phyloP scores from a whole-genome alignment of 1,140 invertebrate species.

The Popillia japonica region DNA sequence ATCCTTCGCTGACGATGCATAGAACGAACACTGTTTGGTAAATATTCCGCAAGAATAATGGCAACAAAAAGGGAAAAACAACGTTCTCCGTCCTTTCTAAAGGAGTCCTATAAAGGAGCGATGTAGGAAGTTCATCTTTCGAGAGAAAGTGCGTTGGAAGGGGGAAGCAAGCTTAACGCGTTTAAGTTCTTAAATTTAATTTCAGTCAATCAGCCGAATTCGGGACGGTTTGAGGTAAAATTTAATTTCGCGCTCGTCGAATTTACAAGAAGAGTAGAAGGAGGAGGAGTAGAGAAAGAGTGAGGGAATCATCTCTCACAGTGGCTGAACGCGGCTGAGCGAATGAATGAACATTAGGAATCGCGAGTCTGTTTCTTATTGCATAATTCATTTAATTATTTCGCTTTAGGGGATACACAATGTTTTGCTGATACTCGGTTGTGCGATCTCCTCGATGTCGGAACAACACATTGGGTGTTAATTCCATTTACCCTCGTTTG shows the following conservation, averaged over 20 bases:
- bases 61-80: background rate
- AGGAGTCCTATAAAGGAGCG: background rate
- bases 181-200: slow-evolving; percentile 61
- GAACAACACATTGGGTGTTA: slow-evolving; percentile 57
- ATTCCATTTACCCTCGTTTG: slow-evolving; percentile 57
- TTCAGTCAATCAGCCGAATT: slow-evolving; percentile 58
- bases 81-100: background rate
- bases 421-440: slow-evolving; percentile 44
- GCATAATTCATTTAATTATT: slow-evolving; percentile 56
- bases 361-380: slow-evolving; percentile 46
- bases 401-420: slow-evolving; percentile 43
- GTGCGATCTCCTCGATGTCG: slow-evolving; percentile 43
- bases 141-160: slow-evolving; percentile 23
- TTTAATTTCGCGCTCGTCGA: slow-evolving; percentile 54
- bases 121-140: background rate
- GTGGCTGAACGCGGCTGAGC: slow-evolving; percentile 8
- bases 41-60: slow-evolving; percentile 15
- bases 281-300: background rate
- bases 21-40: slow-evolving; percentile 6
- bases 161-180: slow-evolving; percentile 54
- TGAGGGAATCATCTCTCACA: background rate
- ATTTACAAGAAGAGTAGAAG: slow-evolving; percentile 39
- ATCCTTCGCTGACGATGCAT: slow-evolving; percentile 39
- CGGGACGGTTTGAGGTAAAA: slow-evolving; percentile 54
- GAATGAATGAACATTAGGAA: slow-evolving; percentile 35